These are phyloP conservation scores for Eretmodus cyanostictus DNA, from an alignment of 2,113 vertebrate genomes.

Conservation along the genomic window DNA sequence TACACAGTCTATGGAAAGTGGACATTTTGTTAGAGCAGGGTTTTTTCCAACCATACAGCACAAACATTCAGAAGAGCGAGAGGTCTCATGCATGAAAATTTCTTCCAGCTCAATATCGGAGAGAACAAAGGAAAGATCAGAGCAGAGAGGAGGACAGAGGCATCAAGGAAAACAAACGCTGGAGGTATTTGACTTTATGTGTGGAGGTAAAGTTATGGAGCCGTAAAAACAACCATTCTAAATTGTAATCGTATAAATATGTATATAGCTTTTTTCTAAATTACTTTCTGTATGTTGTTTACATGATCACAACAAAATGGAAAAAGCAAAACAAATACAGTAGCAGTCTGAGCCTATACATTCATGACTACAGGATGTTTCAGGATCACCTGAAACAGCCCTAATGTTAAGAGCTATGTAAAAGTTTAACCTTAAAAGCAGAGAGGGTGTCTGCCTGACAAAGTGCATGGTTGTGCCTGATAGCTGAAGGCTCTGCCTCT, in stretches of 20 bases:
- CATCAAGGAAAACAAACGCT: not conserved
- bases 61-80: not conserved
- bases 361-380: not conserved
- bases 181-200: not conserved
- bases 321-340: not conserved
- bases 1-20: slow-evolving; percentile 77
- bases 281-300: not conserved
- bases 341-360: not conserved
- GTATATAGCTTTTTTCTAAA: not conserved
- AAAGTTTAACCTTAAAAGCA: not conserved
- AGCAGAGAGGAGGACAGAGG: not conserved
- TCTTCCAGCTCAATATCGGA: not conserved
- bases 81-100: not conserved
- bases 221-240: not conserved
- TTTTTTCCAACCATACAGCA: not conserved
- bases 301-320: not conserved
- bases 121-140: not conserved
- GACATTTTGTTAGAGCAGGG: not conserved
- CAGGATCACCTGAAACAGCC: not conserved
- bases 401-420: not conserved
- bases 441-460: not conserved
- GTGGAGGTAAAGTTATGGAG: not conserved
- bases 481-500: not conserved
- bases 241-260: not conserved
- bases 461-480: not conserved